Evolutionary conservation across 2,888 invertebrate species (phyloP), one percentile per base, ranked within the genome.

Genomic region (Drosophila anomalipes): DNA sequence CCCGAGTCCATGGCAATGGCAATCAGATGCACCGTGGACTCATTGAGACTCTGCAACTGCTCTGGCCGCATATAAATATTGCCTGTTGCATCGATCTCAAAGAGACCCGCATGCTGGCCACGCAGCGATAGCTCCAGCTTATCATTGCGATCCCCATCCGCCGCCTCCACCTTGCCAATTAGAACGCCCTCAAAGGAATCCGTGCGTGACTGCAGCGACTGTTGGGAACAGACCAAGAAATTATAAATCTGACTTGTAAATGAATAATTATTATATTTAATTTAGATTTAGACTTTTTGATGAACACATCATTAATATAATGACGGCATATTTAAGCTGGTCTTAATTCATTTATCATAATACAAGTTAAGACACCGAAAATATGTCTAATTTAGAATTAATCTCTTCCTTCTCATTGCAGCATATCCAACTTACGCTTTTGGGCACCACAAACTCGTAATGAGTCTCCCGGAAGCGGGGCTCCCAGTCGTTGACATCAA

Each of bases 401-500:
- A 47, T 47, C 22, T 47, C 2, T 16, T 26, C 7, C 16, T 47
- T 9, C 16, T 47, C 16, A 14, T 16, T 47, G 1, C 28, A 28
- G 28, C 10, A 10, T 39, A 1, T 1, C 1, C 1, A 47, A 91
- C 92, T 91, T 77, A 93, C 93, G 77, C 91, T 91, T 60, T 93
- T 93, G 33, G 93, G 93, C 56, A 94, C 92, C 53, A 91, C 74
- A 93, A 98, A 98, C 94, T 97, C 97, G 93, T 98, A 98, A 93
- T 97, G 96, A 7, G 97, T 96, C 93, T 97, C 96, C 1, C 97
- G 95, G 94, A 98, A 98, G 67, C 97, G 95, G 0, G 98, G 98
- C 93, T 98, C 98, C 97, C 98, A 98, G 92, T 98, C 98, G 94
- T 98, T 98, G 12, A 97, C 97, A 92, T 98, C 97, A 83, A 96